phyloP scores from a whole-genome alignment of 1,140 invertebrate genomes.

The Cepaea nemoralis region DNA sequence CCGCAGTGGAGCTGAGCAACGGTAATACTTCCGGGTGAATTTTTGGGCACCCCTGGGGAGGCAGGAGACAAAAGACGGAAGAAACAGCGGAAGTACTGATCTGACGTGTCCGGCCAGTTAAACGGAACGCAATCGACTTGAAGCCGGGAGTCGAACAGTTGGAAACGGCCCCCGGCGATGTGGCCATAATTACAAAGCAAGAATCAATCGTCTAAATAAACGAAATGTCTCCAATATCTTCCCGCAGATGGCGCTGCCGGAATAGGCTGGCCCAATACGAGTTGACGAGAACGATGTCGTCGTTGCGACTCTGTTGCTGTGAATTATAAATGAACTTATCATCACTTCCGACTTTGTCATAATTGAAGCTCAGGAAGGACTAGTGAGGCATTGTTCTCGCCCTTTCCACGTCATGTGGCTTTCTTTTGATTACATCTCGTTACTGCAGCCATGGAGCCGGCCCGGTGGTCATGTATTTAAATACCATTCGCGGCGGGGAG shows the following conservation, averaged over 20 bases:
- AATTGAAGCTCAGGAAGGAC: background rate
- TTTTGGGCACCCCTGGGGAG: background rate
- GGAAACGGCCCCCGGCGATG: background rate
- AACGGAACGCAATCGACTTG: constrained; percentile 6
- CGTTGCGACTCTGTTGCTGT: background rate
- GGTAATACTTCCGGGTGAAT: constrained; percentile 20
- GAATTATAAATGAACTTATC: constrained; percentile 29
- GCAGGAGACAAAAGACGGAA: constrained; percentile 26
- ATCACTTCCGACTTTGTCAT: background rate
- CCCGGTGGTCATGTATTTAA: no score
- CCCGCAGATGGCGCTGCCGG: constrained; percentile 2
- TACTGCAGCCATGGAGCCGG: no score
- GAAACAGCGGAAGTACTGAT: constrained; percentile 31
- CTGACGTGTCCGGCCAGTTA: constrained; percentile 22
- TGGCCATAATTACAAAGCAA: constrained; percentile 26
- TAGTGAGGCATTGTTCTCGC: background rate
- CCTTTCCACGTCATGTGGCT: background rate
- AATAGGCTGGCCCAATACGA: background rate
- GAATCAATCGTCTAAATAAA: constrained; percentile 34
- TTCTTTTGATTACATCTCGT: background rate
- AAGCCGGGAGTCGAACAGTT: constrained; percentile 5
- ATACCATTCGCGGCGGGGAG: no score
- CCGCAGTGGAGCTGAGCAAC: background rate
- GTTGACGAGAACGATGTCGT: background rate
- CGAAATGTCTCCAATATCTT: constrained; percentile 16